phyloP scores from a whole-genome alignment of 2,888 invertebrate genomes.

The Eupithecia abbreviata region DNA sequence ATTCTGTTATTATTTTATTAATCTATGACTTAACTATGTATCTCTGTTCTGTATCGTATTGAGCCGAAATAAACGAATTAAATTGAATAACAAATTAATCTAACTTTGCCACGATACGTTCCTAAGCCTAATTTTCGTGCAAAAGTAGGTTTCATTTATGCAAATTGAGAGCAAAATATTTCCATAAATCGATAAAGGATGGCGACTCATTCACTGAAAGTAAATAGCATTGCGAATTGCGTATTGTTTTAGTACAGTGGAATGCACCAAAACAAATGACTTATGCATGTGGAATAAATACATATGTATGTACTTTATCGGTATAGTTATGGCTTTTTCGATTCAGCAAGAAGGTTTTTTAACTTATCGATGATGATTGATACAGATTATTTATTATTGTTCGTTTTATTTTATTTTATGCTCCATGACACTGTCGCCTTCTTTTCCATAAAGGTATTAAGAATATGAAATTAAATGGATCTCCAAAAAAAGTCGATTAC shows the following conservation, averaged over 20 bases:
- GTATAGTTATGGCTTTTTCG: background rate
- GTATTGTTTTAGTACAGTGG: conserved; percentile 57
- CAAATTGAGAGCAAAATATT: background rate
- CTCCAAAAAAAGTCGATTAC: too few species aligned
- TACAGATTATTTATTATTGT: too few species aligned
- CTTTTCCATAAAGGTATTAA: too few species aligned
- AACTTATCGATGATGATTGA: too few species aligned
- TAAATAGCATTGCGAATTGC: conserved; percentile 52
- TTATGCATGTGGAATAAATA: background rate
- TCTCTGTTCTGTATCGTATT: too few species aligned
- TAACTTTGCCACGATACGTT: background rate
- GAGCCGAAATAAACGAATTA: too few species aligned
- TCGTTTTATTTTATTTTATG: too few species aligned
- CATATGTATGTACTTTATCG: conserved; percentile 10
- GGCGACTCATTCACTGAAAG: conserved; percentile 62
- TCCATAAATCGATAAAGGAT: conserved; percentile 32
- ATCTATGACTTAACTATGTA: too few species aligned
- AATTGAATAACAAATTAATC: too few species aligned
- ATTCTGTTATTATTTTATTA: too few species aligned
- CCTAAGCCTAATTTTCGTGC: background rate
- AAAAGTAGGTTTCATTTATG: background rate
- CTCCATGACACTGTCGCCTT: too few species aligned
- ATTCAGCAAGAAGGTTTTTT: background rate
- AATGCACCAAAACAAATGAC: conserved; percentile 40
- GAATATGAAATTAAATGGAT: too few species aligned